Percentiles rank a stretch among this genome's conserved stretches.
phyloP scores from a whole-genome alignment of 2,797 vertebrate species.

The Masticophis lateralis region DNA sequence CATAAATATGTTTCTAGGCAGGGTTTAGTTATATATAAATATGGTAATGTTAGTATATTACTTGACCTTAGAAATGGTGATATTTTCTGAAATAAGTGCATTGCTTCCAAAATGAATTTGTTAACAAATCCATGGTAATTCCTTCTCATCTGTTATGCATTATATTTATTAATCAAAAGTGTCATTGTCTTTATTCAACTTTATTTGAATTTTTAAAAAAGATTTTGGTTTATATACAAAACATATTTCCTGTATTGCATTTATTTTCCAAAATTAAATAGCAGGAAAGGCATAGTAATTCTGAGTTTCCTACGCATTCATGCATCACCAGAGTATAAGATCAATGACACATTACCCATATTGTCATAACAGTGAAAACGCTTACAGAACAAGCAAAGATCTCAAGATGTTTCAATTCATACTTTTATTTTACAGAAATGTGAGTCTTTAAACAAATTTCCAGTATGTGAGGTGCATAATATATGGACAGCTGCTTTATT shows the following conservation, averaged over 20 bases:
- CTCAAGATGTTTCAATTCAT: background rate
- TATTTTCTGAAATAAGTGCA: background rate
- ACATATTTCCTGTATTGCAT: background rate
- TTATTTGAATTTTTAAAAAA: background rate
- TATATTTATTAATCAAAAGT: background rate
- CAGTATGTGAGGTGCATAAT: background rate
- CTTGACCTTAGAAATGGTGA: background rate
- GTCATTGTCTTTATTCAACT: background rate
- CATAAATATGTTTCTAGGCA: background rate
- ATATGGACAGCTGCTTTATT: background rate
- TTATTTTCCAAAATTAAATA: background rate
- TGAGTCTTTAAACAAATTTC: background rate
- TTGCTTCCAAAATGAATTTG: background rate
- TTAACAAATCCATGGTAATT: background rate
- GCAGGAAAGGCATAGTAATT: background rate
- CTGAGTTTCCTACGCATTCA: background rate
- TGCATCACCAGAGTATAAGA: background rate
- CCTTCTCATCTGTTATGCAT: background rate
- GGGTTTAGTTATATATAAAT: background rate
- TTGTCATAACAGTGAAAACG: background rate
- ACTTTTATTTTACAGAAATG: background rate
- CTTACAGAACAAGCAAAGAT: background rate
- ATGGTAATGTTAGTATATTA: background rate
- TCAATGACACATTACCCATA: background rate
- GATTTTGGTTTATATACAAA: background rate